Percentiles rank a stretch among this genome's conserved stretches.
These are phyloP conservation scores for Silvanus unidentatus DNA, from an alignment of 2,888 invertebrate species.

Conservation along the genomic window DNA sequence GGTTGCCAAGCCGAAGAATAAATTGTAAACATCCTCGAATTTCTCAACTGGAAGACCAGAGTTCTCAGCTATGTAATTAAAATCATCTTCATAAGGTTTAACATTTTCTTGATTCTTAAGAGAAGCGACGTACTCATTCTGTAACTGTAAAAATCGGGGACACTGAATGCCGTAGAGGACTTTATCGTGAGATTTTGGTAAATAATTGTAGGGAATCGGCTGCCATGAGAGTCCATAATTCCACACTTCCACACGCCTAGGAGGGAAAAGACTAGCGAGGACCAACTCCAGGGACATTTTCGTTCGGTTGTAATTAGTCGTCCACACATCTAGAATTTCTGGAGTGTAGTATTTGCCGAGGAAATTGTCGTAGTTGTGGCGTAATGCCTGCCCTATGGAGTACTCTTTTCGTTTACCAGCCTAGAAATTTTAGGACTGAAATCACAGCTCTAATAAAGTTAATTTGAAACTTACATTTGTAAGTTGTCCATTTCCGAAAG, in stretches of 20 bases:
- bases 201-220: slow-evolving; percentile 66
- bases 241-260: slow-evolving; percentile 52
- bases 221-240: slow-evolving; percentile 59
- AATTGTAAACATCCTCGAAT: slow-evolving; percentile 54
- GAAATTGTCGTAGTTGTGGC: slow-evolving; percentile 55
- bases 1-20: slow-evolving; percentile 56
- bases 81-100: slow-evolving; percentile 45
- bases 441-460: neutral
- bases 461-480: slow-evolving; percentile 56
- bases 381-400: slow-evolving; percentile 56
- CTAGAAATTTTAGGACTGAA: slow-evolving; percentile 21
- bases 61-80: slow-evolving; percentile 46
- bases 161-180: slow-evolving; percentile 23
- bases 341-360: slow-evolving; percentile 55
- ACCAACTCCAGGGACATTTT: slow-evolving; percentile 64
- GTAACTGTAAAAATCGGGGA: slow-evolving; percentile 23
- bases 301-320: slow-evolving; percentile 65
- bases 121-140: slow-evolving; percentile 18
- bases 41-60: slow-evolving; percentile 51
- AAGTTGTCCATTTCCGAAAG: slow-evolving; percentile 70
- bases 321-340: slow-evolving; percentile 54
- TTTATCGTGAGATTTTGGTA: slow-evolving; percentile 40
- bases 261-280: slow-evolving; percentile 64
- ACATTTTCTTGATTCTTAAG: slow-evolving; percentile 46
- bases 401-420: slow-evolving; percentile 41